These are phyloP conservation scores for Heliconius hermathena DNA, from an alignment of 1,140 invertebrate species.

Conservation along the genomic window DNA sequence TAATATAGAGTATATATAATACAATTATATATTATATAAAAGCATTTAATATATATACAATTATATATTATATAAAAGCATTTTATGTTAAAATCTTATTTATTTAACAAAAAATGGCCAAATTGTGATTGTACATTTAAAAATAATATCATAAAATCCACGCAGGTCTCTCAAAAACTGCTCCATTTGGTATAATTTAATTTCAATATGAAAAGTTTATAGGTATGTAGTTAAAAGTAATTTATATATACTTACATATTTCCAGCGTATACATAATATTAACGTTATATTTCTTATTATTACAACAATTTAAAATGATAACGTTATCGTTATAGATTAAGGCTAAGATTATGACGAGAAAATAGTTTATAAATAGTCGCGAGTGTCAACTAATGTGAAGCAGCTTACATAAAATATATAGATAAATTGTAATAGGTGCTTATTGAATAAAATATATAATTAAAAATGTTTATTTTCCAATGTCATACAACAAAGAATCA, in stretches of 20 bases:
- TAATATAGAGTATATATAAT: conserved; percentile 16
- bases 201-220: too few species aligned
- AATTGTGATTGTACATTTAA: too few species aligned
- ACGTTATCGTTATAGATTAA: not conserved
- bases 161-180: not conserved
- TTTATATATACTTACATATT: too few species aligned
- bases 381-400: not conserved
- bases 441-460: not conserved
- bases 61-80: too few species aligned
- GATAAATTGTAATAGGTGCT: not conserved
- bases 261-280: not conserved
- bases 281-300: not conserved
- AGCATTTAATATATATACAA: too few species aligned
- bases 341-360: not conserved
- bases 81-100: too few species aligned
- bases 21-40: too few species aligned
- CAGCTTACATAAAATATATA: not conserved
- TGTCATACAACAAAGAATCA: not conserved
- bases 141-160: not conserved
- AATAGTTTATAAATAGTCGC: not conserved
- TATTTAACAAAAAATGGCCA: too few species aligned
- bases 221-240: too few species aligned
- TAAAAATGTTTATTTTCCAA: not conserved
- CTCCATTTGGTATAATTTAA: not conserved
- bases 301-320: conserved; percentile 7